Evolutionary conservation across 2,797 vertebrate genomes (phyloP).

Genomic region (Poecilia wingei): DNA sequence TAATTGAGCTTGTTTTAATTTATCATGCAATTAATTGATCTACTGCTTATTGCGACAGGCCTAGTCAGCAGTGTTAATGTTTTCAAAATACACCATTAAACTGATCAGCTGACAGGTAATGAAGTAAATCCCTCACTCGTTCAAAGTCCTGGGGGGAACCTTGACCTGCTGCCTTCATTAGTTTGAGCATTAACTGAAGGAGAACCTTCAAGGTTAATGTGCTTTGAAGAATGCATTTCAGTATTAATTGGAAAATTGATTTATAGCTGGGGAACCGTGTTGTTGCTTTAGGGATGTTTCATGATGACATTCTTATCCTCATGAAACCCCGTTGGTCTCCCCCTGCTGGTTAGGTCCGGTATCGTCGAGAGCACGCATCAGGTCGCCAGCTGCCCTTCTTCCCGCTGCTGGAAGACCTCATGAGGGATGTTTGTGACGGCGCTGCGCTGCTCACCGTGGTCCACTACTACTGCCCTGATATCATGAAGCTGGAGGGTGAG

Average conservation of each 20-base stretch:
- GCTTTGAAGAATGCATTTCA: conserved; percentile 32
- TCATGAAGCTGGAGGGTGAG: conserved; percentile 97
- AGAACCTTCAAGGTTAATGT: conserved; percentile 29
- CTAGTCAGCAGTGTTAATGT: neutral
- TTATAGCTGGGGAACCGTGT: conserved; percentile 30
- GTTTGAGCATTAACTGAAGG: conserved; percentile 17
- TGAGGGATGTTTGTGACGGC: conserved; percentile 93
- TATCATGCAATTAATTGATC: neutral
- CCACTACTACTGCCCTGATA: conserved; percentile 95
- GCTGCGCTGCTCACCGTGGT: conserved; percentile 92
- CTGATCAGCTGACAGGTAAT: conserved; percentile 8
- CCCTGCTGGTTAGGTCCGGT: conserved; percentile 87
- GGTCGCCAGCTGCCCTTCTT: conserved; percentile 90
- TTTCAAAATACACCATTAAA: neutral
- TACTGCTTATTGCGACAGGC: neutral
- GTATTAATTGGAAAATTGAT: conserved; percentile 9
- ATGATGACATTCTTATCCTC: neutral
- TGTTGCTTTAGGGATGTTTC: conserved; percentile 34
- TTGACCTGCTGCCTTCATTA: conserved; percentile 29
- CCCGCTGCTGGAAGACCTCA: conserved; percentile 92
- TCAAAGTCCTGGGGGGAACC: conserved; percentile 57
- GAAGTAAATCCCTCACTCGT: neutral
- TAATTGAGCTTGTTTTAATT: too few relatives aligned
- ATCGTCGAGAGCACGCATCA: conserved; percentile 91
- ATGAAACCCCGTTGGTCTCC: conserved; percentile 30